phyloP scores from a whole-genome alignment of 2,797 vertebrate genomes.

The Myotis planiceps region DNA sequence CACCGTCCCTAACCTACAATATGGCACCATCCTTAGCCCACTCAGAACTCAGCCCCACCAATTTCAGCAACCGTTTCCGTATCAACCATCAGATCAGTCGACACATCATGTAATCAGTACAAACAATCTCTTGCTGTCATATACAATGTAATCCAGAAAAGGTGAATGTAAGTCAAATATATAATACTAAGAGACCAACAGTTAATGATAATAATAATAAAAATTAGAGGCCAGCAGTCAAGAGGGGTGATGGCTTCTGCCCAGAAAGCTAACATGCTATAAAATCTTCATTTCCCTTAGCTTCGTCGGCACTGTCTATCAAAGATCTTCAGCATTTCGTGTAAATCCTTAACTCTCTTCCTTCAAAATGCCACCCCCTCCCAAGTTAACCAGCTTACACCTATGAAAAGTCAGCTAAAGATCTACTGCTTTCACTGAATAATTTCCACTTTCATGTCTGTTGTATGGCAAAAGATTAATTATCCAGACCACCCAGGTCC shows the following conservation, averaged over 20 bases:
- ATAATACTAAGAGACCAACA: background rate
- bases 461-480: background rate
- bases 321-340: background rate
- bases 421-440: background rate
- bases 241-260: background rate
- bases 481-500: background rate
- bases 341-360: background rate
- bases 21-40: background rate
- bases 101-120: fast-evolving
- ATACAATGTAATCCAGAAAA: background rate
- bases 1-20: background rate
- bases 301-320: background rate
- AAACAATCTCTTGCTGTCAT: background rate
- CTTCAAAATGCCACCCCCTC: background rate
- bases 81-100: background rate
- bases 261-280: background rate
- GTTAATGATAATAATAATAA: background rate
- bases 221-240: background rate
- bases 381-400: background rate
- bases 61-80: background rate
- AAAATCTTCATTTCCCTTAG: background rate
- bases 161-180: background rate
- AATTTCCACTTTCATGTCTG: background rate
- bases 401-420: background rate
- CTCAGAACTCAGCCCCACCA: background rate